These are phyloP conservation scores for Tetranychus urticae DNA, from an alignment of 1,140 invertebrate genomes.

Conservation along the genomic window DNA sequence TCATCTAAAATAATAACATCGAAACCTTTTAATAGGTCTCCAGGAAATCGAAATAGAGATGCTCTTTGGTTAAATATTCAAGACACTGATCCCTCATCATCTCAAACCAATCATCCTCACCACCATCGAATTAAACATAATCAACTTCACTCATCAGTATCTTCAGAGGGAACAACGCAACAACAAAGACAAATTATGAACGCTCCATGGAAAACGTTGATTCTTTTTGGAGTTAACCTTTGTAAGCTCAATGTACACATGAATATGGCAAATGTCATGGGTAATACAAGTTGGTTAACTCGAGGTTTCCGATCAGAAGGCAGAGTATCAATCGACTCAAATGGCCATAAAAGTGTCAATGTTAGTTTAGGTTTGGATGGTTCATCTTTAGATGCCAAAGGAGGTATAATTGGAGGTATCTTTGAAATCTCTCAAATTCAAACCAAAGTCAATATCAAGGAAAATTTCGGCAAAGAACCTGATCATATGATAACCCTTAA, in stretches of 20 bases:
- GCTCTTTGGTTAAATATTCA: background rate
- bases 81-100: background rate
- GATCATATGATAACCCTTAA: conserved; percentile 64
- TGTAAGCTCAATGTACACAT: conserved; percentile 83
- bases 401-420: conserved; percentile 80
- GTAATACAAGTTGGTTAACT: conserved; percentile 81
- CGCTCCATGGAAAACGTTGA: conserved; percentile 63
- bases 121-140: background rate
- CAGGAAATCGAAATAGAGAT: background rate
- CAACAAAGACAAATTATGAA: background rate
- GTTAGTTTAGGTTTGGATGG: conserved; percentile 63
- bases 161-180: background rate
- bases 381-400: conserved; percentile 77
- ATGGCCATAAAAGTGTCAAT: conserved; percentile 75
- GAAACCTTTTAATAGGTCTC: background rate
- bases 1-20: background rate
- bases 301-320: conserved; percentile 72
- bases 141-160: background rate
- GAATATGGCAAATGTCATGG: conserved; percentile 98
- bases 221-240: conserved; percentile 83
- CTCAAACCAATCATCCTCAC: background rate
- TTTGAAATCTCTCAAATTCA: conserved; percentile 72
- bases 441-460: conserved; percentile 63
- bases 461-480: conserved; percentile 66
- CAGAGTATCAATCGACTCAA: conserved; percentile 71